phyloP scores from a whole-genome alignment of 2,888 invertebrate species.

The Hirtodrosophila trivittata region DNA sequence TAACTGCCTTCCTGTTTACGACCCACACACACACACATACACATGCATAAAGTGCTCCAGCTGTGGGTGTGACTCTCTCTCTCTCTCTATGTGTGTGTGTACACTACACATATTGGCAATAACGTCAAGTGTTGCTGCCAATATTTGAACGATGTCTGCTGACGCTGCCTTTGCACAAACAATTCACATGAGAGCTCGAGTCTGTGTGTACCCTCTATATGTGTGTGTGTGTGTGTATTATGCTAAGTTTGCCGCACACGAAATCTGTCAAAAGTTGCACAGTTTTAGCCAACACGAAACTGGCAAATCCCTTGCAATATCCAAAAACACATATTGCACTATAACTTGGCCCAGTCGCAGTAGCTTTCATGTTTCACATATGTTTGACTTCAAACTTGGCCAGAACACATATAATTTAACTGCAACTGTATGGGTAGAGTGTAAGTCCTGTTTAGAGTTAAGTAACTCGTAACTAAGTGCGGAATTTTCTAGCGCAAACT shows the following conservation, averaged over 20 bases:
- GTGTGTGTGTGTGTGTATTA: constrained; percentile 19
- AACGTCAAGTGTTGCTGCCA: constrained; percentile 77
- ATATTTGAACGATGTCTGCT: constrained; percentile 65
- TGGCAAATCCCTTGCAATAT: constrained; percentile 26
- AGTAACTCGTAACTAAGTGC: too few relatives aligned
- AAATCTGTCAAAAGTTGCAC: constrained; percentile 66
- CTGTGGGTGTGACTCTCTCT: neutral
- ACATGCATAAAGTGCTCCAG: neutral
- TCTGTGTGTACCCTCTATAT: neutral
- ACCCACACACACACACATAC: constrained; percentile 35
- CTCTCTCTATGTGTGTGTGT: constrained; percentile 25
- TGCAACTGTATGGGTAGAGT: too few relatives aligned
- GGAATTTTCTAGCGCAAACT: too few relatives aligned
- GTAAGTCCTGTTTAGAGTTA: too few relatives aligned
- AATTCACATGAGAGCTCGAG: constrained; percentile 11
- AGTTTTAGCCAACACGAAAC: constrained; percentile 31
- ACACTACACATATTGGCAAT: constrained; percentile 71
- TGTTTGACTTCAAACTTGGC: too few relatives aligned
- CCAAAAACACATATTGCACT: too few relatives aligned
- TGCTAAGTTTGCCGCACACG: constrained; percentile 33
- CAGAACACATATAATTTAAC: too few relatives aligned
- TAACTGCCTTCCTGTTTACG: constrained; percentile 78
- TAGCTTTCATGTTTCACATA: too few relatives aligned
- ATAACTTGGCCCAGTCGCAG: too few relatives aligned
- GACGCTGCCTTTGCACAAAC: constrained; percentile 51